A percentile compares a stretch with the other conserved stretches of the same genome.
Conservation (phyloP, 1,140 invertebrate species). For the Hylaeus anthracinus region DNA sequence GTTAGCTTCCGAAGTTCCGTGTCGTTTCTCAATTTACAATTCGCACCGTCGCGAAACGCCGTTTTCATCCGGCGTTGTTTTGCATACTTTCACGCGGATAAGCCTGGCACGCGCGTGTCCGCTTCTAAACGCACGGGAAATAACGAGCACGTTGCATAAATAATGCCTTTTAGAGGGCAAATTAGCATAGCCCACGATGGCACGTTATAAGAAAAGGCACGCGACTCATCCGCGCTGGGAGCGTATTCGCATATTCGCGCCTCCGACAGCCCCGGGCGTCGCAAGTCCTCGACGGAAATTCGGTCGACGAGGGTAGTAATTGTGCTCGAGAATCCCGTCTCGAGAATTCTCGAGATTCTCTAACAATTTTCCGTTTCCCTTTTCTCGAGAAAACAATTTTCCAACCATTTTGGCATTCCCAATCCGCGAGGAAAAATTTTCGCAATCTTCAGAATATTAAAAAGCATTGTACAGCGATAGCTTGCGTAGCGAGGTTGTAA, state of each 20-base stretch:
- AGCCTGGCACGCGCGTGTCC: slow-evolving; percentile 14
- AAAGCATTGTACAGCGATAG: too few species aligned
- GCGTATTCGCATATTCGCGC: slow-evolving; percentile 15
- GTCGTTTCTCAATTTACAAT: slow-evolving; percentile 5
- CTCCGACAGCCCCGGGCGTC: slow-evolving; percentile 22
- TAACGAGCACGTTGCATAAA: slow-evolving; percentile 50
- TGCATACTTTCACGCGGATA: slow-evolving; percentile 14
- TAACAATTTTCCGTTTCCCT: too few species aligned
- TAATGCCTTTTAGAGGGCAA: slow-evolving; percentile 41
- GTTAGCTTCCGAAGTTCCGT: background rate
- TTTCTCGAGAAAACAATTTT: too few species aligned
- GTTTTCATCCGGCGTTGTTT: background rate
- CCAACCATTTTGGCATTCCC: too few species aligned
- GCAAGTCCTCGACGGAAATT: background rate
- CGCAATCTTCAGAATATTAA: too few species aligned
- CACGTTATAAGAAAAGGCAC: slow-evolving; percentile 47
- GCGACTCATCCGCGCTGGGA: slow-evolving; percentile 32
- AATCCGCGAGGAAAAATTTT: too few species aligned
- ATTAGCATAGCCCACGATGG: slow-evolving; percentile 60
- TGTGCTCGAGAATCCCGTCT: too few species aligned
- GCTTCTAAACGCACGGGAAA: slow-evolving; percentile 10
- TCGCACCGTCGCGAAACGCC: background rate
- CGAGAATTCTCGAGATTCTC: too few species aligned
- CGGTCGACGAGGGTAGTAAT: too few species aligned
- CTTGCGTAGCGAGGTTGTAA: too few species aligned